Evolutionary conservation across 2,113 vertebrate genomes (phyloP), one percentile per base, ranked within the genome.

Genomic region (Stigmatopora argus): DNA sequence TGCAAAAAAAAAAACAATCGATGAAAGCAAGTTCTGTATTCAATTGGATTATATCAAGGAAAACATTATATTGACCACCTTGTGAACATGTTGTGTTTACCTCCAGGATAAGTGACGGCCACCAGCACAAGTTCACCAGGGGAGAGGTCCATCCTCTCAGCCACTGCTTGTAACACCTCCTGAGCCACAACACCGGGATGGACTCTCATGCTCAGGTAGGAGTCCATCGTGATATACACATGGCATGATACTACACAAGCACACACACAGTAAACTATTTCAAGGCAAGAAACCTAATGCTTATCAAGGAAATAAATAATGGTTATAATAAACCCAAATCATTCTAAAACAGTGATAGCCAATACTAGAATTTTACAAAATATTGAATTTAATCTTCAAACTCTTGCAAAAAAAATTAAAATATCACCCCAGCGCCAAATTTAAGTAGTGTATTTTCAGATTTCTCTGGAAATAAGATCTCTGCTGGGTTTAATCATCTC

Each of bases 141-240:
- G 0, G 89, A 78, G 47, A 92, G 90, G 51, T 96, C 94, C 79
- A 98, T 91, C 83, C 94, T 93, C 57, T 95, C 95, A 47, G 94
- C 93, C 69, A 95, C 90, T 0, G 92, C 89, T 81, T 92, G 92
- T 79, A 98, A 82, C 71, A 99, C 89, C 81, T 97, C 93, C 81
- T 93, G 92, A 7, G 91, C 92, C 66, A 90, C 89, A 14, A 85
- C 86, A 0, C 92, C 90, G 8, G 88, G 85, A 74, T 89, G 92
- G 26, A 89, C 91, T 87, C 91, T 94, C 83, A 96, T 87, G 2
- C 96, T 98, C 70, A 99, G 87, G 45, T 95, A 99, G 1, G 95
- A 98, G 88, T 97, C 93, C 83, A 94, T 91, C 0, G 90, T 94
- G 77, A 97, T 80, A 51, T 97, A 95, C 45, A 99, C 92, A 0